phyloP scores from a whole-genome alignment of 2,797 vertebrate species.

The Chelmon rostratus region DNA sequence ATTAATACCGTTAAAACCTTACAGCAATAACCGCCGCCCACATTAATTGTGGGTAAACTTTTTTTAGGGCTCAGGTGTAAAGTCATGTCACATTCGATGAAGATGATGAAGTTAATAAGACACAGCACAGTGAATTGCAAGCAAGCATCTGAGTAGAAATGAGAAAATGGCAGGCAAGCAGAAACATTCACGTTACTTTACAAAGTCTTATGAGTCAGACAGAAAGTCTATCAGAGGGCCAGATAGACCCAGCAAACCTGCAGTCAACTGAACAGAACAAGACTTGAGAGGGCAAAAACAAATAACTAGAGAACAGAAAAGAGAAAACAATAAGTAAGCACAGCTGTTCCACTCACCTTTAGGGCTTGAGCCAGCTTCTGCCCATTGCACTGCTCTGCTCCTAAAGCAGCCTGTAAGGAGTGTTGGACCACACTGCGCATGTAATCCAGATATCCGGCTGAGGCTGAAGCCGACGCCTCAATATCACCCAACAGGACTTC shows the following conservation, averaged over 20 bases:
- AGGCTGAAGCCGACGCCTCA: constrained; percentile 72
- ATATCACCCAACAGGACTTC: constrained; percentile 85
- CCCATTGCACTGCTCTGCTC: constrained; percentile 82
- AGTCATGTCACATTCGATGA: neutral
- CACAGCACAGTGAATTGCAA: neutral
- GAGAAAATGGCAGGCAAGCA: neutral
- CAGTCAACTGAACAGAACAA: neutral
- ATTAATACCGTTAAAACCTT: too few relatives aligned
- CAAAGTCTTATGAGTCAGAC: neutral
- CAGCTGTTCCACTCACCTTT: constrained; percentile 83
- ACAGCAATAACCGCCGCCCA: neutral
- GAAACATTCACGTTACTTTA: neutral
- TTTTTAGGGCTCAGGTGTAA: neutral
- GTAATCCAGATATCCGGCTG: constrained; percentile 63
- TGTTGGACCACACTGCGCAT: constrained; percentile 87
- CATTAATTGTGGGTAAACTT: neutral
- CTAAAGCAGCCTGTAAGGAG: constrained; percentile 89
- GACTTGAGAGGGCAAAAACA: neutral
- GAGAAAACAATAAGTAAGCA: neutral
- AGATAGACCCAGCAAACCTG: neutral
- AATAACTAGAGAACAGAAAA: too few relatives aligned
- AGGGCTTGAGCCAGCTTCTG: constrained; percentile 82
- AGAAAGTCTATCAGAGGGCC: neutral
- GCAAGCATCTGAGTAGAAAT: neutral
- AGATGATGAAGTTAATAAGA: too few relatives aligned